Percentiles rank a stretch among this genome's conserved stretches.
Evolutionary conservation across 2,888 invertebrate genomes (phyloP).

Genomic region (Coenonympha arcania): DNA sequence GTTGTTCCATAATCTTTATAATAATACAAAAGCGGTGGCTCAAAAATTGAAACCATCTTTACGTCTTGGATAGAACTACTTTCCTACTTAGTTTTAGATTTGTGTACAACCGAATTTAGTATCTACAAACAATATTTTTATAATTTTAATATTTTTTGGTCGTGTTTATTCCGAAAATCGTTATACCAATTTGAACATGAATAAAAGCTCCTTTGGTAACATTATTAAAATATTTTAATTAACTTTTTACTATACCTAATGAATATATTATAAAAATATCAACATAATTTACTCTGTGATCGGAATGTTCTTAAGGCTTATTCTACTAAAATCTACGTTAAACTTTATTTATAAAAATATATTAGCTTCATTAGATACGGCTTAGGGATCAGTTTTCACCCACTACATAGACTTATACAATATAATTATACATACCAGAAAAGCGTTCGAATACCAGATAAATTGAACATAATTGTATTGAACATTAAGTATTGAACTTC

Average conservation of each 20-base stretch:
- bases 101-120: no score
- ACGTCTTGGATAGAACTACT: no score
- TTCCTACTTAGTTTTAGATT: no score
- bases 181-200: constrained; percentile 22
- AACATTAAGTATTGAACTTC: no score
- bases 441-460: no score
- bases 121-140: no score
- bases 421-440: no score
- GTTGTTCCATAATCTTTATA: no score
- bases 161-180: constrained; percentile 18
- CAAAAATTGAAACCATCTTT: no score
- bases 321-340: constrained; percentile 14
- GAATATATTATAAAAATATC: constrained; percentile 27
- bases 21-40: no score
- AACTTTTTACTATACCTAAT: constrained; percentile 12
- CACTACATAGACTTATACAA: not conserved
- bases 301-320: constrained; percentile 34
- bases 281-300: constrained; percentile 26
- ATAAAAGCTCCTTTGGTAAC: constrained; percentile 41
- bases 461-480: no score
- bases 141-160: constrained; percentile 26
- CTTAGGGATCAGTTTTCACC: not conserved
- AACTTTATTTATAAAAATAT: constrained; percentile 25
- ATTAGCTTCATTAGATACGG: constrained; percentile 14
- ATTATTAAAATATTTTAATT: constrained; percentile 23